Base-by-base conservation (phyloP, 2,888 invertebrate species). In the Patella pellucida region DNA sequence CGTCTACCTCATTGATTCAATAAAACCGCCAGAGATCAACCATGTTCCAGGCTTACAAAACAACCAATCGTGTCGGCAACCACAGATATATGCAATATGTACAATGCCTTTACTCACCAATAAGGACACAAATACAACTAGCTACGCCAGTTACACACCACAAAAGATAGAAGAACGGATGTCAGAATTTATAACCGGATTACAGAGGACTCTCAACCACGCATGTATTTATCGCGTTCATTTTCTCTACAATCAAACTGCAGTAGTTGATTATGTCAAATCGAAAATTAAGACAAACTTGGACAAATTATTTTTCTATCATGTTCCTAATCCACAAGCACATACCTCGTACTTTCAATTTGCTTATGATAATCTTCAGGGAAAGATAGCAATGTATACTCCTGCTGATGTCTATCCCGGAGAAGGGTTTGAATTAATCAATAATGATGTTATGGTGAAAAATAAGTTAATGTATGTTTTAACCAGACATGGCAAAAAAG, bases 341-440 rank as follows among this genome's bases (percentile, higher is more conserved):
- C 54, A 54, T 12, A 14, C 27, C 19, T 15, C 74, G 51, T 23
- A 23, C 23, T 74, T 74, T 19, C 52, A 52, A 52, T 74, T 69
- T 41, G 74, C 54, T 41, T 69, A 54, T 69, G 31, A 74, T n/a
- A 15, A 50, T 15, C 69, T 74, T 16, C 19, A 7, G 11, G 69
- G 52, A 56, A 68, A 54, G 14, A 15, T 74, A 54, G 74, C 69
- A 0, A 69, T 69, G 74, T 68, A 69, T 2, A 68, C 54, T 1
- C 68, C 68, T 31, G 74, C 74, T 9, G 74, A 74, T 69, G 54
- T 68, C n/a, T 74, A 74, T n/a, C 74, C 74, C n/a, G 69, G n/a
- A 23, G 52, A 31, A 19, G 74, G 74, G 11, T 74, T 74, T 56
- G 68, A 74, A 19, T 41, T 51, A 12, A 27, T 74, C 19, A 54